A percentile compares a stretch with the other conserved stretches of the same genome.
Evolutionary conservation across 2,888 invertebrate species (phyloP).

Genomic region (Periphyllus acericola): DNA sequence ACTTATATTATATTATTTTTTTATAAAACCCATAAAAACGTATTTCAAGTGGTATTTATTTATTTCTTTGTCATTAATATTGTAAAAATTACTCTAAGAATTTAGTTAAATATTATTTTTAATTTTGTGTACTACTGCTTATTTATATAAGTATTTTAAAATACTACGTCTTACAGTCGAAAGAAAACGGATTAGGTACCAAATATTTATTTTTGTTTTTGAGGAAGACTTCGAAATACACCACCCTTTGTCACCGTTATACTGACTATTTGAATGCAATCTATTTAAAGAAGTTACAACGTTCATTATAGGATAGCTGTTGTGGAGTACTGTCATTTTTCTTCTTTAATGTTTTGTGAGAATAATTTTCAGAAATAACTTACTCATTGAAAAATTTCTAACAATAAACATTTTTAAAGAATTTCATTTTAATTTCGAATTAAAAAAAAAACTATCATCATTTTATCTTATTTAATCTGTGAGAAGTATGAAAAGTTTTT

Average conservation of each 20-base stretch:
- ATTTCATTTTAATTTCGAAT: neutral
- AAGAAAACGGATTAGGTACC: slow-evolving; percentile 46
- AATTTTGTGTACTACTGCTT: neutral
- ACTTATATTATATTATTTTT: no score
- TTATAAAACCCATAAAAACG: no score
- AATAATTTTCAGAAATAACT: slow-evolving; percentile 35
- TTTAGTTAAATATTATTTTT: slow-evolving; percentile 26
- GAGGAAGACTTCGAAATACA: slow-evolving; percentile 25
- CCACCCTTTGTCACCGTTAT: slow-evolving; percentile 55
- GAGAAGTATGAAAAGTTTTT: neutral
- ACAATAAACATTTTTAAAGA: neutral
- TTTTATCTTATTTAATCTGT: neutral
- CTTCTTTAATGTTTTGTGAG: slow-evolving; percentile 10
- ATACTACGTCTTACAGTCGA: slow-evolving; percentile 6
- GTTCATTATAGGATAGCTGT: slow-evolving; percentile 16
- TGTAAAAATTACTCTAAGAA: neutral
- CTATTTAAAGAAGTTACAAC: slow-evolving; percentile 60
- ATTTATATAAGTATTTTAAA: slow-evolving; percentile 39
- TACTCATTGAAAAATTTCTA: neutral
- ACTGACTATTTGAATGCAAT: slow-evolving; percentile 31
- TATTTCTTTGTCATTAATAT: neutral
- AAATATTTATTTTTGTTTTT: slow-evolving; percentile 61
- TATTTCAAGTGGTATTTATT: no score
- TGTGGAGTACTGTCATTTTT: slow-evolving; percentile 41
- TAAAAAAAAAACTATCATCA: neutral